Evolutionary conservation across 2,888 invertebrate genomes (phyloP), one percentile per base, ranked within the genome.

Genomic region (Mythimna ferrago): DNA sequence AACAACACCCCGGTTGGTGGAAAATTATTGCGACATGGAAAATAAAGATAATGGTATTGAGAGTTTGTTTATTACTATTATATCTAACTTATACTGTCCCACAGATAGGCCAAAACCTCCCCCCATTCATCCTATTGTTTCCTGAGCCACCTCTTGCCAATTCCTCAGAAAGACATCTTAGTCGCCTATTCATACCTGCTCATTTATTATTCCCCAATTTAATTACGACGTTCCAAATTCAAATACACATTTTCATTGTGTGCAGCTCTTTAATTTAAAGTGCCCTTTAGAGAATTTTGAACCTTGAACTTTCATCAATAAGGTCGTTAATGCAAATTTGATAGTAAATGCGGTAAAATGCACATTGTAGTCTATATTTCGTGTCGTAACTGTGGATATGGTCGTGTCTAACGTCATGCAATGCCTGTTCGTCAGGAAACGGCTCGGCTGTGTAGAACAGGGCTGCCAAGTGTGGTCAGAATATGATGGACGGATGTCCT

Each of bases 371-470:
- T 67, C 70, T 41, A 75, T 54, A 81, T 80, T 85, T 86, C 87
- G 85, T 86, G 85, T 81, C 76, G 80, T 80, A 83, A 80, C 71
- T 74, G 80, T 73, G 78, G 66, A 71, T 66, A 71, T 64, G 70
- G 78, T 71, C 72, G 83, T 79, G 85, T 65, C 48, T 73, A 38
- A n/a, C 56, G 83, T 76, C 87, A 79, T 66, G 83, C 75, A 63
- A 77, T 54, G 74, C 69, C 69, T 78, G 83, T 73, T 56, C 76
- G 70, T 77, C 61, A 64, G 58, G 38, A 51, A 57, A 54, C 62
- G 58, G 68, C 26, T 57, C 11, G 63, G 38, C 26, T 76, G 61
- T 71, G 26, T 0, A 19, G 61, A 66, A 62, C 76, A 84, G 74
- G 82, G 85, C 65, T 77, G 79, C 4, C 51, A 32, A 48, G 38